These are phyloP conservation scores for Venustaconcha ellipsiformis DNA, from an alignment of 1,140 invertebrate species.

Conservation along the genomic window DNA sequence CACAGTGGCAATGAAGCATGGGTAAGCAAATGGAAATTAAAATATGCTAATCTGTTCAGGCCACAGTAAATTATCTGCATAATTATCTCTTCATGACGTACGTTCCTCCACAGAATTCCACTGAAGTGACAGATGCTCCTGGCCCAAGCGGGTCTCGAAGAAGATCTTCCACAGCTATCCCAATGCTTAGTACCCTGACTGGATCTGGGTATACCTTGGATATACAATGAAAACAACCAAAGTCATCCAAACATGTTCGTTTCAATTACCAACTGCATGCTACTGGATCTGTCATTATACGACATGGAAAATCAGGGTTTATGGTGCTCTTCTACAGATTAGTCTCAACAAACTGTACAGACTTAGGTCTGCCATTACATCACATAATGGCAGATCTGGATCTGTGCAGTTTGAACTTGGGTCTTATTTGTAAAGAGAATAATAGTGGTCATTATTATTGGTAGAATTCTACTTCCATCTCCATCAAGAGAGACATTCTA, in stretches of 20 bases:
- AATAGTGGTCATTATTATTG: not conserved
- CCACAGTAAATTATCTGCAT: not conserved
- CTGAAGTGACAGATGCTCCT: slow-evolving; percentile 85
- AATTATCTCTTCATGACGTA: slow-evolving; percentile 63
- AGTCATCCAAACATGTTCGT: not conserved
- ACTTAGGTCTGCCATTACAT: no score
- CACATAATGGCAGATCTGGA: no score
- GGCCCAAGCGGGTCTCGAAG: slow-evolving; percentile 86
- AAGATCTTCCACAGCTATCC: slow-evolving; percentile 90
- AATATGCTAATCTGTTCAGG: no score
- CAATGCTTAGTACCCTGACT: slow-evolving; percentile 95
- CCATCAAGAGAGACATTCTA: not conserved
- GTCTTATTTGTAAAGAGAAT: no score
- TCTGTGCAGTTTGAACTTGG: no score
- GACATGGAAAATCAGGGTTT: no score
- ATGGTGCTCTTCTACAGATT: no score
- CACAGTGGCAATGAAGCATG: not conserved
- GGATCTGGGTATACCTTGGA: slow-evolving; percentile 94
- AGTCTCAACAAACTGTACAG: no score
- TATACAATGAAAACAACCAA: not conserved
- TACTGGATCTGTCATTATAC: no score
- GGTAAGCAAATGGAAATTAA: not conserved
- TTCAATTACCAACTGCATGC: no score
- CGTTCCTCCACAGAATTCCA: slow-evolving; percentile 99
- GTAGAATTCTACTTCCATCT: not conserved